phyloP scores from a whole-genome alignment of 2,888 invertebrate species.

The Drosophila meridionalis region DNA sequence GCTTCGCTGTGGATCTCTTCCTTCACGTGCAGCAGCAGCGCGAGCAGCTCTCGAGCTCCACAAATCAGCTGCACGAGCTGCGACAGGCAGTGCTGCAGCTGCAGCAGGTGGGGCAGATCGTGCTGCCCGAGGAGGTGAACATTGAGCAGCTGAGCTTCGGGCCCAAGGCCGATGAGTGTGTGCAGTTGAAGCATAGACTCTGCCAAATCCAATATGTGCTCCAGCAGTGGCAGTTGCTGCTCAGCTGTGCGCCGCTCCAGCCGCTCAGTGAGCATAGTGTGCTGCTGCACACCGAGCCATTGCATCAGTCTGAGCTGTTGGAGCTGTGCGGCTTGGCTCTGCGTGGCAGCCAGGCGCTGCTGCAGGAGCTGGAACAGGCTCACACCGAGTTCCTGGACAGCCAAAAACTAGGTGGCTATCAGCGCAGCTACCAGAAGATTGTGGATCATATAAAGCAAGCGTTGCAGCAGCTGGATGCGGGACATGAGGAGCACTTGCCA shows the following conservation, averaged over 20 bases:
- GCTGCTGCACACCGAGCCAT: slow-evolving; percentile 39
- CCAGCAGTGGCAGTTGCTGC: slow-evolving; percentile 89
- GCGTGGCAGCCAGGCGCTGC: slow-evolving; percentile 54
- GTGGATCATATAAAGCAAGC: slow-evolving; percentile 38
- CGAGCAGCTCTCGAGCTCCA: slow-evolving; percentile 87
- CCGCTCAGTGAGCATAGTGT: slow-evolving; percentile 63
- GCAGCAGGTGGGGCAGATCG: slow-evolving; percentile 73
- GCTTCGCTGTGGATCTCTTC: slow-evolving; percentile 92
- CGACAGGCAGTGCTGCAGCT: slow-evolving; percentile 85
- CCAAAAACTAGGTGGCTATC: slow-evolving; percentile 57
- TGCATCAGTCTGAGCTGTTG: slow-evolving; percentile 54
- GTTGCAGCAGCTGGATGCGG: slow-evolving; percentile 27
- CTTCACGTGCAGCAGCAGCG: slow-evolving; percentile 89
- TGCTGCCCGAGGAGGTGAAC: slow-evolving; percentile 20
- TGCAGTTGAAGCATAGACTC: slow-evolving; percentile 68
- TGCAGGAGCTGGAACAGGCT: slow-evolving; percentile 67
- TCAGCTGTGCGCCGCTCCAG: slow-evolving; percentile 87
- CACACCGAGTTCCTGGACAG: slow-evolving; percentile 78
- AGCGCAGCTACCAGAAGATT: slow-evolving; percentile 53
- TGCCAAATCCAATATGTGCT: slow-evolving; percentile 85
- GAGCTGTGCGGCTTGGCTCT: slow-evolving; percentile 63
- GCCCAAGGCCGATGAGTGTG: slow-evolving; percentile 61
- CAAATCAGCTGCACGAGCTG: slow-evolving; percentile 87
- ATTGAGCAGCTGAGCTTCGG: slow-evolving; percentile 60
- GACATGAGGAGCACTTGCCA: slow-evolving; percentile 67